Base-by-base conservation (phyloP, 2,113 vertebrate species). In the Charadrius vociferus region DNA sequence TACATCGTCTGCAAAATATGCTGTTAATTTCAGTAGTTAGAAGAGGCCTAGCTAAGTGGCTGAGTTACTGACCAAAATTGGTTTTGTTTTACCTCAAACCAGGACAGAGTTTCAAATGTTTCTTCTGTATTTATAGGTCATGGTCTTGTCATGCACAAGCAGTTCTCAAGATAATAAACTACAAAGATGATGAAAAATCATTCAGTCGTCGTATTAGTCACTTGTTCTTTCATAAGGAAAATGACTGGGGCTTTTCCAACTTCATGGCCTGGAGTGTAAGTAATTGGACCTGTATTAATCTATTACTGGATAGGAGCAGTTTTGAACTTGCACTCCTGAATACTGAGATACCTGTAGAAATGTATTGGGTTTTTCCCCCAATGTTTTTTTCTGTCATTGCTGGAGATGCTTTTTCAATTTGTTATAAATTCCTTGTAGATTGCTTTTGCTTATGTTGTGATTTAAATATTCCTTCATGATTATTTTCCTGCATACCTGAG, bases 211-310 rank as follows among this genome's bases (percentile, higher is more conserved):
- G 99, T 45, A 99, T 99, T 97, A 99, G 99, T 96, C 99, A 99
- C 94, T 98, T 99, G 81, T 99, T 99, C 98, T 99, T 99, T 98
- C 99, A 99, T 98, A 99, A 99, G 98, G 99, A 99, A 94, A 99
- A 99, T 21, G 99, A 99, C 81, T 99, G 99, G 99, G 99, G 99
- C 81, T 99, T 99, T 96, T 99, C 99, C 95, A 99, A 99, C 97
- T 99, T 99, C 95, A 99, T 99, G 99, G 99, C 99, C 86, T 99
- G 99, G 99, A 99, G 99, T 95, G 99, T 99, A 98, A 99, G 99
- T 99, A 94, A 23, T 79, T 61, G 49, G 27, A 36, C 22, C 5
- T 34, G 3, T 66, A 17, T 50, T 77, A 86, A 52, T 49, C 23
- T 84, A 0, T 29, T 68, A 55, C 67, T 56, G 20, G 32, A 24